These are phyloP conservation scores for Drosophila colorata DNA, from an alignment of 2,888 invertebrate species.

Conservation along the genomic window DNA sequence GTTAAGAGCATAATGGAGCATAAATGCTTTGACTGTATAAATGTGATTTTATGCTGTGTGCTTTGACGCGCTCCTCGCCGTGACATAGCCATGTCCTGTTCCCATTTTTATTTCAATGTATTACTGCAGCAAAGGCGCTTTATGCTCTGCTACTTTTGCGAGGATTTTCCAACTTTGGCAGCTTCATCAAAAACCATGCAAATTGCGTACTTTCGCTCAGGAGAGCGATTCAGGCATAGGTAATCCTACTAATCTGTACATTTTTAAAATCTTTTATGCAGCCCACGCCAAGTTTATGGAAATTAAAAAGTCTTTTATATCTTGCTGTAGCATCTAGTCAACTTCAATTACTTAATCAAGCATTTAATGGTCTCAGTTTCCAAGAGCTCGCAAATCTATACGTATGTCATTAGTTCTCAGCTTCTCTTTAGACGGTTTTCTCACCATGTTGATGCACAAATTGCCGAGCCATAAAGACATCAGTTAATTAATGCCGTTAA, in stretches of 20 bases:
- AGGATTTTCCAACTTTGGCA: conserved; percentile 15
- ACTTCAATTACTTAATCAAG: conserved; percentile 12
- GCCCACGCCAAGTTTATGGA: too few relatives aligned
- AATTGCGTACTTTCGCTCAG: conserved; percentile 44
- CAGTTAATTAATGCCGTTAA: conserved; percentile 75
- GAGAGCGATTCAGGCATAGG: neutral
- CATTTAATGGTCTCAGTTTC: neutral
- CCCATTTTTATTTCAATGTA: conserved; percentile 3
- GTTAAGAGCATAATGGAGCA: conserved; percentile 77
- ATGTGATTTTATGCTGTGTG: conserved; percentile 70
- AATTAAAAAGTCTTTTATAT: too few relatives aligned
- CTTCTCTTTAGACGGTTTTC: neutral
- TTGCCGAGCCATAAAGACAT: conserved; percentile 56
- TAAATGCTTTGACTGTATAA: conserved; percentile 71
- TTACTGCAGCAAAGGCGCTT: conserved; percentile 23
- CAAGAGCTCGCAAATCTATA: neutral
- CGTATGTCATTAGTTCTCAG: neutral
- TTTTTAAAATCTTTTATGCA: too few relatives aligned
- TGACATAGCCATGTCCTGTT: conserved; percentile 21
- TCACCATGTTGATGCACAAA: conserved; percentile 43
- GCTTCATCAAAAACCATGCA: conserved; percentile 21
- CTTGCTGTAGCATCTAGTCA: neutral
- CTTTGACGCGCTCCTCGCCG: conserved; percentile 48
- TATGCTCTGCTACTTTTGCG: conserved; percentile 16
- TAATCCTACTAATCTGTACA: neutral